phyloP scores from a whole-genome alignment of 2,888 invertebrate species.

The Drosophila fulvimacula region DNA sequence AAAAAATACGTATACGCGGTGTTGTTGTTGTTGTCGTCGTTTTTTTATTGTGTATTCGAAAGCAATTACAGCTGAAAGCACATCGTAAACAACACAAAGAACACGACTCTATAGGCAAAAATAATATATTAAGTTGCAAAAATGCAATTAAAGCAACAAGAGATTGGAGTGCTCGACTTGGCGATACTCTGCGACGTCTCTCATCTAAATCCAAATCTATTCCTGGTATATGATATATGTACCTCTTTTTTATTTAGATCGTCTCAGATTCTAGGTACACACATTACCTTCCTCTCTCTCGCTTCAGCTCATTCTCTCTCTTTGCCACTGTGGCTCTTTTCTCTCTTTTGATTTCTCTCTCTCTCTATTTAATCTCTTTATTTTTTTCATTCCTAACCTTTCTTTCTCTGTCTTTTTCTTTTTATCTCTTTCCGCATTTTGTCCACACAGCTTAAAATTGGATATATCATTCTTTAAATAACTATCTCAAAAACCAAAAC shows the following conservation, averaged over 20 bases:
- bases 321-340: too few species aligned
- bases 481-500: background rate
- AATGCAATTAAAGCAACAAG: background rate
- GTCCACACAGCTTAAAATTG: too few species aligned
- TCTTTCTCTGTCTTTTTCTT: background rate
- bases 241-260: too few species aligned
- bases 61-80: conserved; percentile 30
- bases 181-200: background rate
- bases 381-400: background rate
- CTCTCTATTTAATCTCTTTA: background rate
- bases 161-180: background rate
- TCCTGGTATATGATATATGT: background rate
- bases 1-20: background rate
- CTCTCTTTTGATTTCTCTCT: background rate
- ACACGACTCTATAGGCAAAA: background rate
- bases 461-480: background rate
- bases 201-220: background rate
- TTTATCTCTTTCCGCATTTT: too few species aligned
- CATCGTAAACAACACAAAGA: conserved; percentile 8
- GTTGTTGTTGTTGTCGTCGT: background rate
- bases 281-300: too few species aligned
- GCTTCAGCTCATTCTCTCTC: too few species aligned
- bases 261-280: too few species aligned
- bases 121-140: conserved; percentile 12
- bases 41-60: conserved; percentile 24